Percentiles rank a stretch among this genome's conserved stretches.
phyloP scores from a whole-genome alignment of 2,888 invertebrate genomes.

The Tenthredo mesomela region DNA sequence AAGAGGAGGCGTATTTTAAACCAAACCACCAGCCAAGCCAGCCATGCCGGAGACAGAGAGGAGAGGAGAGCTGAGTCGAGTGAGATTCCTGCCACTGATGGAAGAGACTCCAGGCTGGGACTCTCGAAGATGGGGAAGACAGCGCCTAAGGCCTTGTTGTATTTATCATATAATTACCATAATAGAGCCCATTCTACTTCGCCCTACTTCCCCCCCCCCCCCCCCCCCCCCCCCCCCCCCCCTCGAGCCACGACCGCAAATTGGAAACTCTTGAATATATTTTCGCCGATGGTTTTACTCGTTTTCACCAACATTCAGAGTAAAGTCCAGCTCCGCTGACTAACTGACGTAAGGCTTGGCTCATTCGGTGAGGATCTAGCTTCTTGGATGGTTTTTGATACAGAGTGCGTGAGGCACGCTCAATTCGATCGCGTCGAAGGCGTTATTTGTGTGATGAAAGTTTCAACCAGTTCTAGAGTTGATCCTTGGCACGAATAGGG shows the following conservation, averaged over 20 bases:
- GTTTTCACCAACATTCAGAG: background rate
- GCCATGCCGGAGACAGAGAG: conserved; percentile 61
- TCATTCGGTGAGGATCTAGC: background rate
- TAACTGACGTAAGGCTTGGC: background rate
- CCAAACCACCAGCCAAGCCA: conserved; percentile 66
- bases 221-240: conserved; percentile 54
- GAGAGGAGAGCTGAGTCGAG: conserved; percentile 58
- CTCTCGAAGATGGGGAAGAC: conserved; percentile 64
- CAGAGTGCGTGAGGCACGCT: conserved; percentile 42
- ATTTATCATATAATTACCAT: conserved; percentile 78
- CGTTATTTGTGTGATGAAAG: conserved; percentile 63
- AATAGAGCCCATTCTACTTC: conserved; percentile 72
- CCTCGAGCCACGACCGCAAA: conserved; percentile 72
- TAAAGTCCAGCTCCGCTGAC: background rate
- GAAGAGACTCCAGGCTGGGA: conserved; percentile 65
- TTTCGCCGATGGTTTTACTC: conserved; percentile 60
- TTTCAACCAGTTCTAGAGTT: conserved; percentile 54
- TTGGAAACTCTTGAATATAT: conserved; percentile 75
- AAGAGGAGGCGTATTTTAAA: conserved; percentile 73
- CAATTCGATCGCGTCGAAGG: conserved; percentile 47
- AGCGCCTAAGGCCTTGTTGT: conserved; percentile 76
- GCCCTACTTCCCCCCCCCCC: conserved; percentile 51
- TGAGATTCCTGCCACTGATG: conserved; percentile 73
- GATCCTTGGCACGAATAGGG: conserved; percentile 47
- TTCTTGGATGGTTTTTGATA: conserved; percentile 1